Base-by-base conservation (phyloP, 2,113 vertebrate genomes). In the Tachysurus vachellii region DNA sequence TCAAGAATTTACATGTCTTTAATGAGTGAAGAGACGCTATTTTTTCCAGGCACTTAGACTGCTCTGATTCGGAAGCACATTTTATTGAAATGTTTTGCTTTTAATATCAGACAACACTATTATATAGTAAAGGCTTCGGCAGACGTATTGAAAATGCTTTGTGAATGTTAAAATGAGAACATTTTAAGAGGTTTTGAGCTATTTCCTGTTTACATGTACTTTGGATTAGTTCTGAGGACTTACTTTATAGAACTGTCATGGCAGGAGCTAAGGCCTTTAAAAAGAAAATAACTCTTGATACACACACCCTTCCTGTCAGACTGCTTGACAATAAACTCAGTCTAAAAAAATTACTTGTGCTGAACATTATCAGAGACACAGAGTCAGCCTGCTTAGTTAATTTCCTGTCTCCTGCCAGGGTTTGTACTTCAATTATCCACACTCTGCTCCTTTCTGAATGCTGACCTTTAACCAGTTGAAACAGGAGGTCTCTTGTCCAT, bases 391-490 rank as follows among this genome's bases (percentile, higher is more conserved):
- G 59, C 47, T 80, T 28, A 59, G 59, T 62, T 87, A 21, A 77
- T 85, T 68, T 84, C 61, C 85, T 84, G 50, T 42, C 16, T 31
- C 61, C 14, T 57, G 61, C 59, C 8, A 68, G 23, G 13, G 14
- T 82, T 28, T 64, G 56, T 75, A 17, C 54, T 59, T 50, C 23
- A 26, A 17, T 57, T 83, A 77, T 87, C 57, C 26, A 73, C 50
- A 53, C 61, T n/a, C 7, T 5, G 19, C 85, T 56, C 5, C 47
- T 64, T 57, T 28, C 5, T 85, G 64, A 85, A 31, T 81, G 71
- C 75, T 90, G 86, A 91, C 90, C 88, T 91, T 86, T 90, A 73
- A 93, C 91, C 88, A 61, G 53, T 4, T 57, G 77, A 80, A 84
- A 86, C 89, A 85, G 36, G 87, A 73, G 64, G 76, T 66, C 87